Conservation (phyloP, 2,888 invertebrate genomes). For the Xestia sexstrigata region DNA sequence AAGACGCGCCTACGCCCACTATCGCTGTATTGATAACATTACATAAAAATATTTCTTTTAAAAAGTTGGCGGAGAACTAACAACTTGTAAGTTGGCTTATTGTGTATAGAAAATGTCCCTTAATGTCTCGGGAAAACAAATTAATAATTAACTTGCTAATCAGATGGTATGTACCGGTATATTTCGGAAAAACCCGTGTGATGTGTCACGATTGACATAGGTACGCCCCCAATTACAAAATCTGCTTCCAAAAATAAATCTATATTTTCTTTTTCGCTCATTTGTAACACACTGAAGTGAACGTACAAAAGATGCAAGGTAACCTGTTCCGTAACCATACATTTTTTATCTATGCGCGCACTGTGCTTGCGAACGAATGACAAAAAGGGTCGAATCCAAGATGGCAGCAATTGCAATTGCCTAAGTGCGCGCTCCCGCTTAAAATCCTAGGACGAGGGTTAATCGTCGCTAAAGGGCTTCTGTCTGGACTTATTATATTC, state of each 20-base stretch:
- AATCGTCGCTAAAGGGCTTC: too few relatives aligned
- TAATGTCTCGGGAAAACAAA: slow-evolving; percentile 6
- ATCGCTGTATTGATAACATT: slow-evolving; percentile 22
- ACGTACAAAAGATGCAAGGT: slow-evolving; percentile 9
- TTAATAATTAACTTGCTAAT: slow-evolving; percentile 8
- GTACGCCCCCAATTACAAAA: slow-evolving; percentile 18
- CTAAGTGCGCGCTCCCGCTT: too few relatives aligned
- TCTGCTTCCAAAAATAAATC: background rate
- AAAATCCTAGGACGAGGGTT: too few relatives aligned
- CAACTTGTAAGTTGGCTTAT: background rate
- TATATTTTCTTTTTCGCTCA: background rate
- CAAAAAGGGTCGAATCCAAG: too few relatives aligned
- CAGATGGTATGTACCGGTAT: background rate
- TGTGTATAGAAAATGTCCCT: background rate
- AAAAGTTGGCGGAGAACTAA: background rate
- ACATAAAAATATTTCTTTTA: slow-evolving; percentile 18
- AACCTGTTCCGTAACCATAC: too few relatives aligned
- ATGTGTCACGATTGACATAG: slow-evolving; percentile 3
- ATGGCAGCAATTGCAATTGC: too few relatives aligned
- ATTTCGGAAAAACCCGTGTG: background rate
- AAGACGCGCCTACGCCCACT: background rate
- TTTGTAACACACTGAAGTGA: background rate
- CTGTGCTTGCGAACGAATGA: too few relatives aligned
- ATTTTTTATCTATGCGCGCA: too few relatives aligned
- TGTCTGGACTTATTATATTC: too few relatives aligned